Evolutionary conservation across 2,797 vertebrate genomes (phyloP).

Genomic region (Halcyon chelicuti): DNA sequence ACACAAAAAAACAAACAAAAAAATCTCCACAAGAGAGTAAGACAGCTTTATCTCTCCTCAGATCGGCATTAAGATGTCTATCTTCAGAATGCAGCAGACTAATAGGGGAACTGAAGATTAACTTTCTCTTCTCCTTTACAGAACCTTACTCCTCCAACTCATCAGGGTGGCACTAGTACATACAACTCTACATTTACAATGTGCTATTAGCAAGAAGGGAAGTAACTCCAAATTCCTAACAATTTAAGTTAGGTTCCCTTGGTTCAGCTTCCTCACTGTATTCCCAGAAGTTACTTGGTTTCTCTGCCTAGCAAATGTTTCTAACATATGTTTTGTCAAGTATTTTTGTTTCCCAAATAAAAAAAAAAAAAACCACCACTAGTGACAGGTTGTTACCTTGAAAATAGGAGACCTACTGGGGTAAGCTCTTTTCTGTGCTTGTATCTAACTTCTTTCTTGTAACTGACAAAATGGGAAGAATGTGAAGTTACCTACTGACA

Average conservation of each 20-base stretch:
- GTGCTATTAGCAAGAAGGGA: not conserved
- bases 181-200: not conserved
- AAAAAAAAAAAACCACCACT: not conserved
- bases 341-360: not conserved
- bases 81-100: conserved; percentile 29
- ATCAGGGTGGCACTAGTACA: not conserved
- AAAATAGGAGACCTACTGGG: not conserved
- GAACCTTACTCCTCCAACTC: not conserved
- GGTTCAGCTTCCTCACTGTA: not conserved
- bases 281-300: not conserved
- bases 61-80: conserved; percentile 40
- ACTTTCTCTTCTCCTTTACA: conserved; percentile 11
- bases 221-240: not conserved
- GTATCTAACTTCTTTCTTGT: not conserved
- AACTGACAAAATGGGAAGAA: not conserved
- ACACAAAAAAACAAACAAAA: not conserved
- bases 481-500: not conserved
- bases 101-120: conserved; percentile 54
- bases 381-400: not conserved
- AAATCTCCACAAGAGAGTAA: not conserved
- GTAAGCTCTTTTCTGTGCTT: not conserved
- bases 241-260: not conserved
- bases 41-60: conserved; percentile 35
- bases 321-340: not conserved
- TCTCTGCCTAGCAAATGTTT: not conserved